phyloP scores from a whole-genome alignment of 2,888 invertebrate genomes.

The Thecocarcelia acutangulata region DNA sequence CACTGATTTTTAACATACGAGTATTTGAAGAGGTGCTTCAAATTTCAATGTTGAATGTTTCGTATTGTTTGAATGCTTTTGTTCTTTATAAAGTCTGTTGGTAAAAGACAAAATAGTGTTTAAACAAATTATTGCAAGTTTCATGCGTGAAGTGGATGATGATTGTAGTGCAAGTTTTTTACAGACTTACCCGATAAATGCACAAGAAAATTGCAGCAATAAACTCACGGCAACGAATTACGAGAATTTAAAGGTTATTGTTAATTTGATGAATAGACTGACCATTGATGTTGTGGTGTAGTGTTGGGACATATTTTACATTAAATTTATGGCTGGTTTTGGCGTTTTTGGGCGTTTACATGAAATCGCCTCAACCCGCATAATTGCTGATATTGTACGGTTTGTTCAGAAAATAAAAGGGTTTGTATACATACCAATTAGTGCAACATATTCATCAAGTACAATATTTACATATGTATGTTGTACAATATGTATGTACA shows the following conservation, averaged over 20 bases:
- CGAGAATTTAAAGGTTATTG: constrained; percentile 20
- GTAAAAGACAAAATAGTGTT: constrained; percentile 32
- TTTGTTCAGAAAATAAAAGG: constrained; percentile 21
- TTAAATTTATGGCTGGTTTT: constrained; percentile 18
- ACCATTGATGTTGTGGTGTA: constrained; percentile 21
- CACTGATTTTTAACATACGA: constrained; percentile 13
- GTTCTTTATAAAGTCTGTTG: constrained; percentile 19
- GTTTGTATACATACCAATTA: constrained; percentile 20
- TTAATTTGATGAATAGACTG: constrained; percentile 5
- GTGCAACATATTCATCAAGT: neutral
- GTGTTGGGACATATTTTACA: constrained; percentile 1
- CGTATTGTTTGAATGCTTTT: constrained; percentile 51
- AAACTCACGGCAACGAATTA: constrained; percentile 12
- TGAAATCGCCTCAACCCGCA: constrained; percentile 58
- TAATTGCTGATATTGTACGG: constrained; percentile 42
- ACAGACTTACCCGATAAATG: constrained; percentile 33
- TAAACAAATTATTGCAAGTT: constrained; percentile 54
- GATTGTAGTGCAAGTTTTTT: constrained; percentile 46
- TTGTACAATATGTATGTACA: neutral
- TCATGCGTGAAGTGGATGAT: constrained; percentile 54
- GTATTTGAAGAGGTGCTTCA: constrained; percentile 56
- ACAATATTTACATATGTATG: neutral
- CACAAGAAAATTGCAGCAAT: neutral
- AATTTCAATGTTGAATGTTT: constrained; percentile 45
- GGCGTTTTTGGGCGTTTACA: constrained; percentile 49